These are phyloP conservation scores for Salvelinus alpinus DNA, from an alignment of 2,113 vertebrate species.

Conservation along the genomic window DNA sequence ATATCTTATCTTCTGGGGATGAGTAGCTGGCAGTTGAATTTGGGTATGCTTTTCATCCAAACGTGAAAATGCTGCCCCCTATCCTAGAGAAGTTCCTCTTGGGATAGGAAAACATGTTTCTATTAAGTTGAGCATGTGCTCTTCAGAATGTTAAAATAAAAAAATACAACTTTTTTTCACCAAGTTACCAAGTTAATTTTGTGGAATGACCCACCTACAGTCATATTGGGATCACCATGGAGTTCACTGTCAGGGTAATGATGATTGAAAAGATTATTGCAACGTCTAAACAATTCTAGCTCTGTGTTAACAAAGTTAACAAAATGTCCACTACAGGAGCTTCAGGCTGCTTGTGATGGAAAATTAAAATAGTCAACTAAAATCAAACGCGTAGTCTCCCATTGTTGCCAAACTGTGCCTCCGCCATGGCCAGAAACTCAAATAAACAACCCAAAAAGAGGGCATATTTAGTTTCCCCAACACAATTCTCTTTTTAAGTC, in stretches of 20 bases:
- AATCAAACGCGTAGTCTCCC: slow-evolving; percentile 13
- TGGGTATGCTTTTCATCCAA: too few relatives aligned
- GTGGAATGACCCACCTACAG: too few relatives aligned
- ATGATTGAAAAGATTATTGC: slow-evolving; percentile 4
- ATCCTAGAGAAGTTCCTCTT: too few relatives aligned
- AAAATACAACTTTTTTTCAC: too few relatives aligned
- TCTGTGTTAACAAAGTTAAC: slow-evolving; percentile 19
- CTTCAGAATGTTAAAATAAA: too few relatives aligned
- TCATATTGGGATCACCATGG: slow-evolving; percentile 8
- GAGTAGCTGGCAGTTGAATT: too few relatives aligned
- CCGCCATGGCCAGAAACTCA: slow-evolving; percentile 37
- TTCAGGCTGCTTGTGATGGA: slow-evolving; percentile 13
- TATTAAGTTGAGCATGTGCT: too few relatives aligned
- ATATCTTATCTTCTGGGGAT: too few relatives aligned
- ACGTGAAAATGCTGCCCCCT: too few relatives aligned
- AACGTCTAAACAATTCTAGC: slow-evolving; percentile 37
- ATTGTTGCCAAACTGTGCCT: slow-evolving; percentile 25
- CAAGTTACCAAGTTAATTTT: too few relatives aligned
- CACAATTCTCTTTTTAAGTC: slow-evolving; percentile 57
- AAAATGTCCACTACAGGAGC: slow-evolving; percentile 15
- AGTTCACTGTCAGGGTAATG: neutral
- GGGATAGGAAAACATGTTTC: too few relatives aligned
- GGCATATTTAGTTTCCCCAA: slow-evolving; percentile 34
- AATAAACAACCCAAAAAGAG: slow-evolving; percentile 51
- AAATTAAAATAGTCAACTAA: neutral